Evolutionary conservation across 2,888 invertebrate genomes (phyloP).

Genomic region (Tetranychus piercei): DNA sequence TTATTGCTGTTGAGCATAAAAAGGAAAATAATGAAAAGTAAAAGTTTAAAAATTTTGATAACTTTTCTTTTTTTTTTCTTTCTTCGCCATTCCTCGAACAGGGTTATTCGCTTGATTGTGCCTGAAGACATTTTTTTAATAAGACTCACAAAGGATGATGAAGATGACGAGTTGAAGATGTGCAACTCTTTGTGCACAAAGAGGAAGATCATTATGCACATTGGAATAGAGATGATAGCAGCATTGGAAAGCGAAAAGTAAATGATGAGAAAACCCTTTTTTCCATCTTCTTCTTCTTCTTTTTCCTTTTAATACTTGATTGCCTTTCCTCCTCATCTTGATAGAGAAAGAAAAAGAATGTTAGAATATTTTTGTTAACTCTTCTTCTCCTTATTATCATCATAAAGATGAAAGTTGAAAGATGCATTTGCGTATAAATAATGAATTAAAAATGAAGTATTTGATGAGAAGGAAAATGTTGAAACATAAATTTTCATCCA

Average conservation of each 20-base stretch:
- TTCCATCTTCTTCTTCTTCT: neutral
- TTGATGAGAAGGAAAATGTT: neutral
- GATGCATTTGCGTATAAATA: neutral
- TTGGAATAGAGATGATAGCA: neutral
- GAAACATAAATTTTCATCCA: neutral
- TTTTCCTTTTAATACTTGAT: neutral
- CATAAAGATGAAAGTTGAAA: neutral
- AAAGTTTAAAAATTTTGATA: neutral
- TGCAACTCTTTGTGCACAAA: neutral
- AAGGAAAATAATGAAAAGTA: neutral
- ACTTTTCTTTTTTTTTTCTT: neutral
- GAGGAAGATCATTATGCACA: neutral
- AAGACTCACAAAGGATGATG: neutral
- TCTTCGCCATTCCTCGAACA: neutral
- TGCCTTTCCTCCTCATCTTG: neutral
- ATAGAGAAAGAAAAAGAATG: neutral
- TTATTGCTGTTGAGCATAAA: neutral
- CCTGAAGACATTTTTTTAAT: neutral
- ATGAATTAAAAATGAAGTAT: neutral
- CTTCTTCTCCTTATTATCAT: neutral
- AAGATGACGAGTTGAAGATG: neutral
- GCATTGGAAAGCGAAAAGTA: neutral
- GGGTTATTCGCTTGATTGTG: neutral
- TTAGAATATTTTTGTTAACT: neutral
- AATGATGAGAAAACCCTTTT: neutral